Base-by-base conservation (phyloP, 2,888 invertebrate genomes). In the Panzeria rudis region DNA sequence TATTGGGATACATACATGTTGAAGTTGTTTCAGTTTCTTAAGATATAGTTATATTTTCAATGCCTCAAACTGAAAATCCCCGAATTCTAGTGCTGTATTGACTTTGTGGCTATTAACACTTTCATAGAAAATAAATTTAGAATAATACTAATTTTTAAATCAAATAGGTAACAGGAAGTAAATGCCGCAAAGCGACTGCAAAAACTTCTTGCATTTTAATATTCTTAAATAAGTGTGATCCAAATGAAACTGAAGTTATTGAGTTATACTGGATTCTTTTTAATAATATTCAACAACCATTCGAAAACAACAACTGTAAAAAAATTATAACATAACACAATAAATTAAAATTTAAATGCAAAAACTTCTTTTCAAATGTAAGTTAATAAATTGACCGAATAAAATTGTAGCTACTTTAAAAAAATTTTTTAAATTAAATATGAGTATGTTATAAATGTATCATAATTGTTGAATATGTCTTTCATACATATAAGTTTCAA, bases 201-300 rank as follows among this genome's bases (percentile, higher is more conserved):
- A 15, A 17, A 35, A 15, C 50, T 50, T 32, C 50, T 68, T 68
- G 66, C 8, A 17, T 29, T 66, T 11, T 0, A 66, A 66, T 17
- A 1, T 66, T 47, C 25, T 25, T 7, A 23, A 61, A 35, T 62
- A 25, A 3, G 6, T n/a, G n/a, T n/a, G n/a, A n/a, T n/a, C n/a
- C n/a, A 5, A n/a, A 5, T 7, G 5, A 44, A n/a, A n/a, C 5
- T 44, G 7, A 44, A 44, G 6, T 44, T 25, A 44, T 29, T 64
- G 44, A 17, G 2, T 25, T 9, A n/a, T 44, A 64, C 15, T 25
- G 9, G 6, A 23, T 3, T 20, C n/a, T n/a, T n/a, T n/a, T n/a
- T n/a, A n/a, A n/a, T n/a, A 15, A 6, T 62, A 41, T 25, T 62
- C 44, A 7, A 1, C 8, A 5, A 5, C 11, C 17, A 41, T 35